These are phyloP conservation scores for Sebastes fasciatus DNA, from an alignment of 2,113 vertebrate genomes.

Conservation along the genomic window DNA sequence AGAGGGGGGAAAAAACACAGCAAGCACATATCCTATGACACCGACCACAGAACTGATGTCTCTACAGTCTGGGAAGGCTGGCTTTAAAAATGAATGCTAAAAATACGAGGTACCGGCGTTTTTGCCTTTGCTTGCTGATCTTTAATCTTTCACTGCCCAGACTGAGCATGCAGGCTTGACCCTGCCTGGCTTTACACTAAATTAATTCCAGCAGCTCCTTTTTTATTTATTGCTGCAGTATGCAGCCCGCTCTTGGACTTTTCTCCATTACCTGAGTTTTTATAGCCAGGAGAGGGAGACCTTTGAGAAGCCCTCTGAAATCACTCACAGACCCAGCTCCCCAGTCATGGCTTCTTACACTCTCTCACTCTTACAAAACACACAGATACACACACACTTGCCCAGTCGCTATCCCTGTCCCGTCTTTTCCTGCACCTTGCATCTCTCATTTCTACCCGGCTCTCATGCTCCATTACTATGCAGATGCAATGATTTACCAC, in stretches of 20 bases:
- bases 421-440: constrained; percentile 20
- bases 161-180: constrained; percentile 69
- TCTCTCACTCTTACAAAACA: constrained; percentile 29
- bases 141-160: constrained; percentile 81
- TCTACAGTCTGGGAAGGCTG: constrained; percentile 39
- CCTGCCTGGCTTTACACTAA: constrained; percentile 74
- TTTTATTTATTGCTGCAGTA: constrained; percentile 81
- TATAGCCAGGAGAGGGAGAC: constrained; percentile 69
- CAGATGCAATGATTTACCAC: constrained; percentile 43
- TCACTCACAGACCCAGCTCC: constrained; percentile 66
- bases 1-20: not conserved
- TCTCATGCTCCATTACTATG: constrained; percentile 33
- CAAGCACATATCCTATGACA: constrained; percentile 51
- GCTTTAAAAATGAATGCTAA: constrained; percentile 59
- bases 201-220: constrained; percentile 78
- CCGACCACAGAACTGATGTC: constrained; percentile 48
- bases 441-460: constrained; percentile 33
- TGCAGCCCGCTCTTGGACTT: constrained; percentile 69
- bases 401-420: not conserved
- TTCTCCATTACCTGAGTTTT: constrained; percentile 75
- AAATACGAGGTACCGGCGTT: constrained; percentile 60
- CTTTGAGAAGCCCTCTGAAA: constrained; percentile 75
- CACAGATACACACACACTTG: constrained; percentile 17
- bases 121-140: constrained; percentile 70
- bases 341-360: constrained; percentile 37